phyloP scores from a whole-genome alignment of 2,888 invertebrate species.

The Noctua pronuba region DNA sequence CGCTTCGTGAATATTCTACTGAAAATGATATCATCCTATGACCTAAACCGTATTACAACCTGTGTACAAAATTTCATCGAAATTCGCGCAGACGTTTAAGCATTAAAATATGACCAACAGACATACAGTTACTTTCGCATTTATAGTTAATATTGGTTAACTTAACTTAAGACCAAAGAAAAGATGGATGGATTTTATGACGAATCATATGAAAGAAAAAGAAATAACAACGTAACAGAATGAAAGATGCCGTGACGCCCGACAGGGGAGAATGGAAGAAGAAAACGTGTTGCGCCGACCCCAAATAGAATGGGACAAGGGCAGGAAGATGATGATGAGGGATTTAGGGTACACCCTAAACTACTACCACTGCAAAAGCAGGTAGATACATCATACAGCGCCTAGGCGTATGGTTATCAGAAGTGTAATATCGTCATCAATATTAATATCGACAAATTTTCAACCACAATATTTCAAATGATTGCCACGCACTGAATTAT shows the following conservation, averaged over 20 bases:
- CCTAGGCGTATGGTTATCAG: background rate
- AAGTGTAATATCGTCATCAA: background rate
- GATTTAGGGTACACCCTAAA: background rate
- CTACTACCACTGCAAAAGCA: background rate
- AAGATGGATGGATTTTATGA: too few species aligned
- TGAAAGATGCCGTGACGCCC: too few species aligned
- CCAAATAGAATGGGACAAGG: too few species aligned
- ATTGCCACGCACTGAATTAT: slow-evolving; percentile 33
- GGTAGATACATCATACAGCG: background rate
- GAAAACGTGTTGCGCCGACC: too few species aligned
- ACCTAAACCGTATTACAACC: background rate
- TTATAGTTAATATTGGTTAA: background rate
- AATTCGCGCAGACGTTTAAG: background rate
- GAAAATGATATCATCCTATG: background rate
- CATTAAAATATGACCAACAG: background rate
- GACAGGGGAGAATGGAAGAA: too few species aligned
- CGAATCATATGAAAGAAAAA: too few species aligned
- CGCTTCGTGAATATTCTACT: background rate
- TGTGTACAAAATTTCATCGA: background rate
- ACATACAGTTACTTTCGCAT: background rate
- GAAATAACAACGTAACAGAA: too few species aligned
- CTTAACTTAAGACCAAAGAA: too few species aligned
- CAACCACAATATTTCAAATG: slow-evolving; percentile 41
- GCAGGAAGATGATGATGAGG: too few species aligned
- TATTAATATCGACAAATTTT: slow-evolving; percentile 9